Percentiles rank a stretch among this genome's conserved stretches.
Evolutionary conservation across 2,113 vertebrate genomes (phyloP).

Genomic region (Petromus typicus): DNA sequence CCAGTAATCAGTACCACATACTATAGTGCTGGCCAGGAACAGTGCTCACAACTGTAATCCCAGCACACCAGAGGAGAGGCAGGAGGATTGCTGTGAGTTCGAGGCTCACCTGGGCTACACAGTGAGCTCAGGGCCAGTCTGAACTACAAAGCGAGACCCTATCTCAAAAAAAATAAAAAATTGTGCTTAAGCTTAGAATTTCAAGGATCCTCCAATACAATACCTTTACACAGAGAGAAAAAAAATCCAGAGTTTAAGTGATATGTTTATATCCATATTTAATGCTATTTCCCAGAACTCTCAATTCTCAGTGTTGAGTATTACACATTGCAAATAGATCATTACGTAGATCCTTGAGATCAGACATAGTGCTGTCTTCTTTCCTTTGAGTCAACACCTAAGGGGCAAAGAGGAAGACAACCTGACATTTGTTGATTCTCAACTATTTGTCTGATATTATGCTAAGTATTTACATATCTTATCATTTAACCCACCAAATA

Average conservation of each 20-base stretch:
- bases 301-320: neutral
- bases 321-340: neutral
- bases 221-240: neutral
- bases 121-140: too few relatives aligned
- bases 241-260: neutral
- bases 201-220: neutral
- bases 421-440: neutral
- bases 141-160: too few relatives aligned
- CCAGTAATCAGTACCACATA: too few relatives aligned
- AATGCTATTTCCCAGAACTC: neutral
- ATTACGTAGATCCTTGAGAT: neutral
- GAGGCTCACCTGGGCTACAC: too few relatives aligned
- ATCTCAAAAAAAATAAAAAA: too few relatives aligned
- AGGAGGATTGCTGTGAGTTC: too few relatives aligned
- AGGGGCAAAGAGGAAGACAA: neutral
- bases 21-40: too few relatives aligned
- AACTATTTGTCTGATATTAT: too few relatives aligned
- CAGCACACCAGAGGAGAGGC: too few relatives aligned
- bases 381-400: neutral
- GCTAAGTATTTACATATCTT: too few relatives aligned
- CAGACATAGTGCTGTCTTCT: neutral
- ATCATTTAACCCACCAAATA: too few relatives aligned
- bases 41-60: too few relatives aligned
- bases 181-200: constrained; percentile 23
- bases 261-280: neutral